A percentile compares a stretch with the other conserved stretches of the same genome.
Conservation (phyloP, 1,140 invertebrate species). For the Dolichoris vasculosae region DNA sequence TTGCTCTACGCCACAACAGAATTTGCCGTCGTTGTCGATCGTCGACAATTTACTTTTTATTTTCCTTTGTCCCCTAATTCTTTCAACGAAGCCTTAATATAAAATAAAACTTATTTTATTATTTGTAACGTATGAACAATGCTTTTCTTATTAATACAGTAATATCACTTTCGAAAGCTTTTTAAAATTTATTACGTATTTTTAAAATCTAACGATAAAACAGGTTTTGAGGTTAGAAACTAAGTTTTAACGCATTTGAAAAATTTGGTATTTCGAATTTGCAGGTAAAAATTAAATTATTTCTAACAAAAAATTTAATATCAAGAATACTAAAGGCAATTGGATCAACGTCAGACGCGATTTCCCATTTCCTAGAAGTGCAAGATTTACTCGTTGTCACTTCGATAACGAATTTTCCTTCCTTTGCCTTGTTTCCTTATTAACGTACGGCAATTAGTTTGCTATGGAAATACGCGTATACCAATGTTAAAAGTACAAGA, state of each 20-base stretch:
- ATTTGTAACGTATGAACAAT: conserved; percentile 35
- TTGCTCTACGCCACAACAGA: conserved; percentile 72
- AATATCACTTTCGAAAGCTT: conserved; percentile 44
- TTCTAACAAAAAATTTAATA: background rate
- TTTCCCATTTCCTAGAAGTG: conserved; percentile 2
- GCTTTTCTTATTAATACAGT: conserved; percentile 23
- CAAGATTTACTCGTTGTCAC: background rate
- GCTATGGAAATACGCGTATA: conserved; percentile 60
- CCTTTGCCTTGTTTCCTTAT: background rate
- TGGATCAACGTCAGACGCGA: conserved; percentile 19
- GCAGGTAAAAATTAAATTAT: background rate
- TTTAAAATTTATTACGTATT: conserved; percentile 30
- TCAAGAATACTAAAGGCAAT: conserved; percentile 37
- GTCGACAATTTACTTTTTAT: conserved; percentile 40
- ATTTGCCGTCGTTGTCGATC: conserved; percentile 44
- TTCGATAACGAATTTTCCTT: background rate
- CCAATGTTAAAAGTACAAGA: conserved; percentile 56
- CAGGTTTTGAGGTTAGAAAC: background rate
- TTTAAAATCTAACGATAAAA: conserved; percentile 23
- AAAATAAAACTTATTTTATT: conserved; percentile 41
- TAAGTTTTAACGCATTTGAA: background rate
- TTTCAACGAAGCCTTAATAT: conserved; percentile 5
- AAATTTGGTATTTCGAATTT: conserved; percentile 21
- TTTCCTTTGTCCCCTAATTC: conserved; percentile 30
- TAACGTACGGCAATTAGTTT: conserved; percentile 27